Conservation (phyloP, 2,113 vertebrate species). For the Megaleporinus macrocephalus region DNA sequence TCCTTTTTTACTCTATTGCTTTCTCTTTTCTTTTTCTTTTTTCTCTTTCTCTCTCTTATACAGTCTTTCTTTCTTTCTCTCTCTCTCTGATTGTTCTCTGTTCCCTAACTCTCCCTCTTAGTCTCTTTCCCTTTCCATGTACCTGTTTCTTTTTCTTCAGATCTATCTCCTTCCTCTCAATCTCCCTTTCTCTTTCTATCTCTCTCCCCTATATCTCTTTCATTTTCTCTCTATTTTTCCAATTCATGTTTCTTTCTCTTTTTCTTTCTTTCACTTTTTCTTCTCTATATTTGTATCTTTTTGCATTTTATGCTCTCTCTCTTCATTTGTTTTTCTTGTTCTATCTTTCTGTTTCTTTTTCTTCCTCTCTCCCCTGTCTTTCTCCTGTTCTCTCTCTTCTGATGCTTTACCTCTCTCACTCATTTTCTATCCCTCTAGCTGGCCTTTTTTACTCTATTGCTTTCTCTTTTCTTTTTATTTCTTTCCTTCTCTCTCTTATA, state of each 20-base stretch:
- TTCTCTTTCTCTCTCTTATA: neutral
- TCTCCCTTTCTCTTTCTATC: neutral
- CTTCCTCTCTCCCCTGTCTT: neutral
- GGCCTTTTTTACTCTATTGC: slow-evolving; percentile 21
- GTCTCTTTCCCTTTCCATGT: neutral
- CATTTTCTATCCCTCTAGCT: neutral
- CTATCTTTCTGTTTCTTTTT: neutral
- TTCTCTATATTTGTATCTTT: too few species aligned
- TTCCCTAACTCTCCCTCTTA: too few species aligned
- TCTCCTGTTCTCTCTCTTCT: slow-evolving; percentile 26
- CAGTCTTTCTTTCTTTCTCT: too few species aligned
- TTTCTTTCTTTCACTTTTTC: neutral
- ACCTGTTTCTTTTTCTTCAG: neutral
- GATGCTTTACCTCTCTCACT: too few species aligned
- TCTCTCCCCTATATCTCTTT: neutral
- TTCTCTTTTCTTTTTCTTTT: too few species aligned
- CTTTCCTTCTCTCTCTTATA: slow-evolving; percentile 41
- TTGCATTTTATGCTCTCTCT: neutral
- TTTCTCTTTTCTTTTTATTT: neutral
- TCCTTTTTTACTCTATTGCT: neutral
- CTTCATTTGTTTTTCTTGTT: neutral
- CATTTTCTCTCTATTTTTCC: neutral
- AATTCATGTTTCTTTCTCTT: neutral
- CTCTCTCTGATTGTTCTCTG: slow-evolving; percentile 4
- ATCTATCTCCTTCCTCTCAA: too few species aligned